Evolutionary conservation across 2,888 invertebrate species (phyloP), one percentile per base, ranked within the genome.

Genomic region (Stenodera caucasica): DNA sequence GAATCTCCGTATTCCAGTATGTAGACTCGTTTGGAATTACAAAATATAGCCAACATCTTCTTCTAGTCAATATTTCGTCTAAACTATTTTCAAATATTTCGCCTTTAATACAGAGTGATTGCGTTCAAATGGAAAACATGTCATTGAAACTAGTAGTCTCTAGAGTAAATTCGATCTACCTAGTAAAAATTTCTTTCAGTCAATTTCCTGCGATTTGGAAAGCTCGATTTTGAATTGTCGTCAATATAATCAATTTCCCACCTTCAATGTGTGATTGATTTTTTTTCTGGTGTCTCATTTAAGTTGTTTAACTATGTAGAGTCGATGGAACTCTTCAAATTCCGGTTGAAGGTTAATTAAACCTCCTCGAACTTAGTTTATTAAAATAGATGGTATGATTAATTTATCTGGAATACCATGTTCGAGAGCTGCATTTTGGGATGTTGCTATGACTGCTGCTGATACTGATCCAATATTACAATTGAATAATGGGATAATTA

Each of bases 1-100:
- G 74, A 75, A 74, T 72, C 71, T 68, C 66, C 70, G 72, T 67
- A 64, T 45, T 45, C 23, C 6, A 23, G 21, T 68, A 61, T 57
- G 11, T 51, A 65, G 56, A 68, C 70, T 66, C 63, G 62, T 35
- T 40, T 58, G 60, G 72, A 71, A 69, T 71, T 70, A 70, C 70
- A 72, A 72, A 72, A 69, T 68, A 63, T 61, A 30, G 8, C 6
- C 6, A 26, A 6, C 26, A 26, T 26, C 26, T 26, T 26, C 6
- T 26, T 26, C 3, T n/a, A 26, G 26, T 26, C 6, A 5, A 6
- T 26, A 26, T n/a, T n/a, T n/a, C n/a, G n/a, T n/a, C n/a, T n/a
- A n/a, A n/a, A n/a, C n/a, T n/a, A n/a, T n/a, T n/a, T n/a, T n/a
- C n/a, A n/a, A n/a, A n/a, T n/a, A n/a, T n/a, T n/a, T n/a, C n/a